Percentiles rank a stretch among this genome's conserved stretches.
Evolutionary conservation across 2,797 vertebrate species (phyloP).

Genomic region (Pipistrellus nathusii): DNA sequence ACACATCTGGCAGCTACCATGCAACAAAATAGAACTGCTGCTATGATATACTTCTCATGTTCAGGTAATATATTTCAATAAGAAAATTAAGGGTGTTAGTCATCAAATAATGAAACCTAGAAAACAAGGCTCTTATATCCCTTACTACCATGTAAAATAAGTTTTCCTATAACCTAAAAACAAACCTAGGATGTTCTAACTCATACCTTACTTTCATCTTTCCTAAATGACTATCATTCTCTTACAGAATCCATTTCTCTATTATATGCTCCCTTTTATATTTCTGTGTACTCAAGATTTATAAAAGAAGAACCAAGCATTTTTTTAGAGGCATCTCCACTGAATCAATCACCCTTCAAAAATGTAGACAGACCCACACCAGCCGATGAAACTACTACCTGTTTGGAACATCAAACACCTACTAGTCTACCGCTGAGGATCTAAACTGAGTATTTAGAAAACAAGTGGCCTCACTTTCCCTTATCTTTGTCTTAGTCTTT

Average conservation of each 20-base stretch:
- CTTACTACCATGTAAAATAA: background rate
- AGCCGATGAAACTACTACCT: background rate
- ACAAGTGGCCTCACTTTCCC: background rate
- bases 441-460: background rate
- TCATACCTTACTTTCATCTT: background rate
- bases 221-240: background rate
- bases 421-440: background rate
- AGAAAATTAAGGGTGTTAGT: background rate
- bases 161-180: slow-evolving; percentile 6
- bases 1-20: background rate
- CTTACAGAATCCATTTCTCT: background rate
- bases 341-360: background rate
- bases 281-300: background rate
- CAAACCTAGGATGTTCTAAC: background rate
- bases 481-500: background rate
- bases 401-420: background rate
- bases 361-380: background rate
- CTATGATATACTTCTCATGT: background rate
- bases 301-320: background rate
- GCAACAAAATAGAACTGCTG: background rate
- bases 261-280: background rate
- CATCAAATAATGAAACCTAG: background rate
- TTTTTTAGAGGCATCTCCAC: background rate
- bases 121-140: background rate
- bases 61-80: background rate